These are phyloP conservation scores for Ophonus ardosiacus DNA, from an alignment of 2,888 invertebrate genomes.

Conservation along the genomic window DNA sequence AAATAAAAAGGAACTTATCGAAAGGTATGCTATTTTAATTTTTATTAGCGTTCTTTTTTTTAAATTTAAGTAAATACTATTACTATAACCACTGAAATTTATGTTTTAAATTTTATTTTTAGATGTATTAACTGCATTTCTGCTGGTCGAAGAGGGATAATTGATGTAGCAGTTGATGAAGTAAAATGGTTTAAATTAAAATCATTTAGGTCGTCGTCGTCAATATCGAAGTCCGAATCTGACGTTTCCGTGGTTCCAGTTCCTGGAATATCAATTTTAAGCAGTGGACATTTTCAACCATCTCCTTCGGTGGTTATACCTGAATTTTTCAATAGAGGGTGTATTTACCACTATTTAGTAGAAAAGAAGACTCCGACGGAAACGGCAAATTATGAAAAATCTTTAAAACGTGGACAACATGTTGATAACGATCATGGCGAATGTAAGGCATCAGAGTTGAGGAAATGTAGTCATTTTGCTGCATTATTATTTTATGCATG, in stretches of 20 bases:
- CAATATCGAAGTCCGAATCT: not conserved
- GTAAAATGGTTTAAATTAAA: not conserved
- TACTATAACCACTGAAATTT: not conserved
- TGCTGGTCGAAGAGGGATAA: not conserved
- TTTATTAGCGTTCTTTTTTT: not conserved
- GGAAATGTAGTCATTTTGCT: too few relatives aligned
- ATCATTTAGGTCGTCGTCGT: not conserved
- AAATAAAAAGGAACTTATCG: not conserved
- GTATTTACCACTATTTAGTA: too few relatives aligned
- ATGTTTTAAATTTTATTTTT: conserved; percentile 3
- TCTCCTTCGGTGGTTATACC: too few relatives aligned
- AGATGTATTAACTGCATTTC: not conserved
- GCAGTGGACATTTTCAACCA: too few relatives aligned
- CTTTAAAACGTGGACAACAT: too few relatives aligned
- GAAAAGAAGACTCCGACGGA: too few relatives aligned
- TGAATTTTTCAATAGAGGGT: too few relatives aligned
- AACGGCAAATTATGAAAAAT: too few relatives aligned
- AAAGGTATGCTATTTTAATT: not conserved
- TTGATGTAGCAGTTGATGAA: conserved; percentile 2
- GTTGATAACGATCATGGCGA: too few relatives aligned
- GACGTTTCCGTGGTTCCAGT: not conserved
- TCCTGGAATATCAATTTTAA: not conserved
- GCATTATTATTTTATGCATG: too few relatives aligned
- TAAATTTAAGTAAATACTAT: not conserved
- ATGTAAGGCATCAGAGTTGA: too few relatives aligned